Base-by-base conservation (phyloP, 2,888 invertebrate genomes). In the Erpobdella octoculata region DNA sequence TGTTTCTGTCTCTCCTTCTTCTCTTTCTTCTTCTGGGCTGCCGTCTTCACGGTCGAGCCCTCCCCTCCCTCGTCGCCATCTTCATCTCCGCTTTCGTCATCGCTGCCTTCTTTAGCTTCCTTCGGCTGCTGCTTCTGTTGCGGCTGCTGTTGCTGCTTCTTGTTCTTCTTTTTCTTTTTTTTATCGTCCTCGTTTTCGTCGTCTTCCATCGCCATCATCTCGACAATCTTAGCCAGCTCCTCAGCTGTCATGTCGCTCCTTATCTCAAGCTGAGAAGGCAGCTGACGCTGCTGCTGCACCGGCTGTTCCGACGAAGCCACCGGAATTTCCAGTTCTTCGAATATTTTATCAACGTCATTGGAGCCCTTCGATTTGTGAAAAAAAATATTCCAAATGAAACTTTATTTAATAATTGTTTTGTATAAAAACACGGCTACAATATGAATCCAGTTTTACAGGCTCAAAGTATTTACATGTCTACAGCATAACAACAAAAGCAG, bases 1-100 rank as follows among this genome's bases (percentile, higher is more conserved):
- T 65, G 33, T 36, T 92, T 94, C 82, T 90, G 92, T 80, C 88
- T 88, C 76, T 91, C 92, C 80, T 91, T 92, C 75, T 88, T 86
- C 81, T 95, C 93, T 78, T 89, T 82, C 93, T 94, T 77, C 91
- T 84, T 73, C 72, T 77, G 77, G 25, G 77, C 77, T 15, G 76
- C 74, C 15, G 77, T 74, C 64, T 77, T 77, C 15, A 77, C 74
- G 18, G 73, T 74, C 18, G 37, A 28, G 18, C 66, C 72, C 0
- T 73, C 74, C 12, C 70, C 74, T 2, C 35, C 72, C 25, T 67
- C 72, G 12, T 65, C 71, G 21, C 78, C 75, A 78, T 79, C 76
- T 78, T 79, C 73, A 76, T 78, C 75, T 75, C 78, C 71, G n/a
- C 70, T 72, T 8, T 37, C 73, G n/a, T 74, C 76, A 15, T 72